phyloP scores from a whole-genome alignment of 2,797 vertebrate genomes.

The Acropternis orthonyx region DNA sequence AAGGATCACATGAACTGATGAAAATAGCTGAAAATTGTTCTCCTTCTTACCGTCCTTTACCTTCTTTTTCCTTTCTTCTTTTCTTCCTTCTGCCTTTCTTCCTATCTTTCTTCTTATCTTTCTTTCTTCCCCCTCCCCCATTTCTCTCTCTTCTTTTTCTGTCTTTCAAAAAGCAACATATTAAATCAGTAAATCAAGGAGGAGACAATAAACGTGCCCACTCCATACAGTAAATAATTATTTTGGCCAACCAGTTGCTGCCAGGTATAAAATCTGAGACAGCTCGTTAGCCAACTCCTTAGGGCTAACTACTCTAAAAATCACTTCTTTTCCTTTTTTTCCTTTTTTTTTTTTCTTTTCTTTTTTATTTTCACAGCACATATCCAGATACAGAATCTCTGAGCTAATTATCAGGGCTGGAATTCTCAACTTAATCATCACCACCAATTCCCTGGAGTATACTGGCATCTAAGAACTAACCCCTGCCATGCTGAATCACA shows the following conservation, averaged over 20 bases:
- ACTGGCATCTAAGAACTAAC: constrained; percentile 74
- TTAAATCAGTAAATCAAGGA: constrained; percentile 16
- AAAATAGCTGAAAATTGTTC: not conserved
- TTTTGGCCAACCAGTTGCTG: constrained; percentile 65
- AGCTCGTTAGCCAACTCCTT: constrained; percentile 73
- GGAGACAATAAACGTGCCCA: not conserved
- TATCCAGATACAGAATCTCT: constrained; percentile 76
- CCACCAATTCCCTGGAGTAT: constrained; percentile 69
- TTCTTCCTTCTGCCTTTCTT: too few species aligned
- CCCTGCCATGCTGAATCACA: constrained; percentile 67
- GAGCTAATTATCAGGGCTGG: constrained; percentile 79
- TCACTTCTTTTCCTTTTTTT: not conserved
- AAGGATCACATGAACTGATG: not conserved
- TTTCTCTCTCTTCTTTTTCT: not conserved
- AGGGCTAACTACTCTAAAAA: constrained; percentile 71
- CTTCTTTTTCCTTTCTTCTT: too few species aligned
- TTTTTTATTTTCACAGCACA: constrained; percentile 38
- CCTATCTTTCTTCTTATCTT: not conserved
- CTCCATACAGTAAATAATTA: constrained; percentile 34
- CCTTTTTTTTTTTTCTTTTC: not conserved
- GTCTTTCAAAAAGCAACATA: constrained; percentile 7
- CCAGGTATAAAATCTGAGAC: constrained; percentile 69
- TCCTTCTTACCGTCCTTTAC: not conserved
- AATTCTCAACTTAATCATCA: constrained; percentile 81
- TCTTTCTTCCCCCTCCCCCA: not conserved